These are phyloP conservation scores for Sebastes schlegelii DNA, from an alignment of 2,113 vertebrate genomes.

Conservation along the genomic window DNA sequence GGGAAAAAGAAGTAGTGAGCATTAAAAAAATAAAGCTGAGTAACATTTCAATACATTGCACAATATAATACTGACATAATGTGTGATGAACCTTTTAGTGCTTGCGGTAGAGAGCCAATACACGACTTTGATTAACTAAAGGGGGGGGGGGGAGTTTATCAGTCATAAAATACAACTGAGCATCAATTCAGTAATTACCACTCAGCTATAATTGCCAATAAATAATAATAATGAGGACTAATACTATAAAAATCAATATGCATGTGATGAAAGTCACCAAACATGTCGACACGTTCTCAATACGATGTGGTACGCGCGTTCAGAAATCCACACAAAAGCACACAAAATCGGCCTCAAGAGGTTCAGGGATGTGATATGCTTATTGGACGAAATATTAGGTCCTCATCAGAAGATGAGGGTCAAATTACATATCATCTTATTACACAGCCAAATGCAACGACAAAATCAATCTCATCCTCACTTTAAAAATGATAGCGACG, in stretches of 20 bases:
- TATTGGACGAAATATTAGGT: conserved; percentile 11
- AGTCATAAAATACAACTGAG: conserved; percentile 54
- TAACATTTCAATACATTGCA: conserved; percentile 80
- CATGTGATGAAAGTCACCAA: conserved; percentile 47
- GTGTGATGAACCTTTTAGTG: conserved; percentile 57
- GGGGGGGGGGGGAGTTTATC: background rate
- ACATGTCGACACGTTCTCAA: conserved; percentile 41
- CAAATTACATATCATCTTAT: background rate
- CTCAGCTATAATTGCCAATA: conserved; percentile 74
- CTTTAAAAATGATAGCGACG: conserved; percentile 29
- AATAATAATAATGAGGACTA: conserved; percentile 72
- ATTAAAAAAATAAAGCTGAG: conserved; percentile 70
- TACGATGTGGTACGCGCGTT: conserved; percentile 19
- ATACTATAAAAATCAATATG: conserved; percentile 59
- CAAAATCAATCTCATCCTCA: background rate
- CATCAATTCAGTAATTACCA: conserved; percentile 44
- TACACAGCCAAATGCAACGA: background rate
- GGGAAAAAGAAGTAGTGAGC: background rate
- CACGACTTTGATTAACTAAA: conserved; percentile 53
- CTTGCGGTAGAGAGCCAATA: conserved; percentile 50
- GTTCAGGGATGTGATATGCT: conserved; percentile 14
- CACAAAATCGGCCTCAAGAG: background rate
- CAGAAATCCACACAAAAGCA: conserved; percentile 39
- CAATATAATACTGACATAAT: conserved; percentile 78
- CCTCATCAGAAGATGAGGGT: conserved; percentile 2